Evolutionary conservation across 2,113 vertebrate genomes (phyloP).

Genomic region (Illadopsis cleaveri): DNA sequence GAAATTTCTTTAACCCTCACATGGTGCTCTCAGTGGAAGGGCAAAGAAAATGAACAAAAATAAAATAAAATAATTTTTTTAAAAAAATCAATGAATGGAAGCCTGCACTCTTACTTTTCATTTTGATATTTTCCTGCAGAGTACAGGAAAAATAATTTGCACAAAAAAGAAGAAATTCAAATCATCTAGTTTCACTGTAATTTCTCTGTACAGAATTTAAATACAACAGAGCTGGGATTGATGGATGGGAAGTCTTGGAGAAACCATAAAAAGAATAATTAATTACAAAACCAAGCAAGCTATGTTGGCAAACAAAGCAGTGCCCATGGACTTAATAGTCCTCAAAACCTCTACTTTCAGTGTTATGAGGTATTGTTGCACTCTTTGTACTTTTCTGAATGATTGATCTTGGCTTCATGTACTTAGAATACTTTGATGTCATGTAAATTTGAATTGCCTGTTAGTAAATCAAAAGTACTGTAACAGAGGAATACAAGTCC

Average conservation of each 20-base stretch:
- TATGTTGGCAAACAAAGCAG: neutral
- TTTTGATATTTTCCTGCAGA: neutral
- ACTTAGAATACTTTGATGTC: neutral
- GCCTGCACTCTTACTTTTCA: neutral
- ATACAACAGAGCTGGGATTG: neutral
- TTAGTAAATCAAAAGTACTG: neutral
- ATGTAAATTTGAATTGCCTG: neutral
- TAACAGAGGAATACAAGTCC: neutral
- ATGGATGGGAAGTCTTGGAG: neutral
- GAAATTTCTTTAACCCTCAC: neutral
- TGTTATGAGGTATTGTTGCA: neutral
- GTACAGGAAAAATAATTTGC: neutral
- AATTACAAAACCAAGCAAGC: neutral
- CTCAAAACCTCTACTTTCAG: neutral
- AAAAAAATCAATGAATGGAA: fast-evolving
- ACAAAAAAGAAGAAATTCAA: neutral
- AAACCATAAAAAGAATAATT: neutral
- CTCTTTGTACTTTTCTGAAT: neutral
- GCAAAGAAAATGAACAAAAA: neutral
- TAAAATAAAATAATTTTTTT: too few relatives aligned
- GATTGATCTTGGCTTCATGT: neutral
- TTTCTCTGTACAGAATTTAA: neutral
- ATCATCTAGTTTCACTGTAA: neutral
- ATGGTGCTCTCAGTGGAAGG: neutral
- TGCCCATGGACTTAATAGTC: neutral